Conservation (phyloP, 2,797 vertebrate species). For the Trematomus bernacchii region DNA sequence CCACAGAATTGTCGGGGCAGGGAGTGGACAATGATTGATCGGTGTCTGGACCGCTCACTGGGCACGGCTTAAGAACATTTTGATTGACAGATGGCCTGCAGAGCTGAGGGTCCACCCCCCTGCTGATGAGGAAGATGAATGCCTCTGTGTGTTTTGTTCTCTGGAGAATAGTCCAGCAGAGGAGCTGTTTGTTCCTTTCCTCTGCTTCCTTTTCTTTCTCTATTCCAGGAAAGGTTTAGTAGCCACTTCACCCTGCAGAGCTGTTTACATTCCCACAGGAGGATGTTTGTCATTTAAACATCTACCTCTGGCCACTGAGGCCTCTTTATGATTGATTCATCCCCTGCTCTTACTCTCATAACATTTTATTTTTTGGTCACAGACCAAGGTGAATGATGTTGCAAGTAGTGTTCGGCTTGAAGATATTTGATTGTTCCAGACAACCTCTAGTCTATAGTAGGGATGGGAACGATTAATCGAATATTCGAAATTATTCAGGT, state of each 20-base stretch:
- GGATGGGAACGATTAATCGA: too few species aligned
- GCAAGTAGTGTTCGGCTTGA: too few species aligned
- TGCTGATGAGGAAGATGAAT: slow-evolving; percentile 44
- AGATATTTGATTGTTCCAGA: too few species aligned
- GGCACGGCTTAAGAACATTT: slow-evolving; percentile 5
- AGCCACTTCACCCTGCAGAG: slow-evolving; percentile 19
- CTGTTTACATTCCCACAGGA: slow-evolving; percentile 60
- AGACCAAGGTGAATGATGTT: too few species aligned
- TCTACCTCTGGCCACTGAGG: slow-evolving; percentile 15
- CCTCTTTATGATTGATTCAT: slow-evolving; percentile 22
- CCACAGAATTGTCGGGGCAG: slow-evolving; percentile 38
- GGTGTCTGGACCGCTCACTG: slow-evolving; percentile 31
- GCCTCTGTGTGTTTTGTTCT: slow-evolving; percentile 28
- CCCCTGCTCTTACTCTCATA: slow-evolving; percentile 7
- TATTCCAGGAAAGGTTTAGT: slow-evolving; percentile 24
- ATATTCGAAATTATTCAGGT: too few species aligned
- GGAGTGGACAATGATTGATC: slow-evolving; percentile 40
- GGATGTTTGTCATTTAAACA: slow-evolving; percentile 51
- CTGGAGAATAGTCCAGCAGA: background rate
- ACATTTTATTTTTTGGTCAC: background rate
- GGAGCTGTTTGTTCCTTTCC: background rate
- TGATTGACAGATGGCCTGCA: slow-evolving; percentile 55
- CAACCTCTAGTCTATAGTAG: too few species aligned
- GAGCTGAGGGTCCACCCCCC: slow-evolving; percentile 30
- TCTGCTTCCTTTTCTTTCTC: slow-evolving; percentile 10